phyloP scores from a whole-genome alignment of 2,888 invertebrate species.

The Drosophila cognata region DNA sequence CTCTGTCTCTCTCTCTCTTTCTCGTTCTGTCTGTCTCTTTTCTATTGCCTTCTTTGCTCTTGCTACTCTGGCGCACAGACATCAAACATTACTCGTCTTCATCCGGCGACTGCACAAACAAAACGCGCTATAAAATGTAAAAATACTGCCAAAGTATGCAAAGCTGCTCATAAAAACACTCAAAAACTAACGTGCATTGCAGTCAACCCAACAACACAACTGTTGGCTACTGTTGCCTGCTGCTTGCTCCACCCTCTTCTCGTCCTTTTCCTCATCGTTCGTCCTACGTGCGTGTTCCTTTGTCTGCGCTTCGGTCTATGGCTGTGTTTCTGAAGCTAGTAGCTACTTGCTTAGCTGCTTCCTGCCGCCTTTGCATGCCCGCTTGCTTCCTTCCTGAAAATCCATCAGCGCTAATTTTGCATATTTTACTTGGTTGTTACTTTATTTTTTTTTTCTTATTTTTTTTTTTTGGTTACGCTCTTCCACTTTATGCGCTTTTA shows the following conservation, averaged over 20 bases:
- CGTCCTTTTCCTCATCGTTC: slow-evolving; percentile 27
- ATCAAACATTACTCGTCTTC: slow-evolving; percentile 58
- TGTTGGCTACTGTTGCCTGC: slow-evolving; percentile 1
- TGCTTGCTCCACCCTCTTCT: slow-evolving; percentile 17
- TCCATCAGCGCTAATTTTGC: slow-evolving; percentile 81
- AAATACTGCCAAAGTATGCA: slow-evolving; percentile 79
- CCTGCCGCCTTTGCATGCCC: slow-evolving; percentile 65
- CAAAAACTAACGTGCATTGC: slow-evolving; percentile 71
- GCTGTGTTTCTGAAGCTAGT: slow-evolving; percentile 57
- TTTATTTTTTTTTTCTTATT: slow-evolving; percentile 26
- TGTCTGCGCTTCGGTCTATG: slow-evolving; percentile 20
- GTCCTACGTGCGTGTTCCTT: slow-evolving; percentile 24
- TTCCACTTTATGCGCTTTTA: slow-evolving; percentile 54
- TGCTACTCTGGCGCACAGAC: slow-evolving; percentile 8
- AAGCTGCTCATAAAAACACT: slow-evolving; percentile 81
- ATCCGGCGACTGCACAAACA: slow-evolving; percentile 75
- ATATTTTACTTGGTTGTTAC: slow-evolving; percentile 70
- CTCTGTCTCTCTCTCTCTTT: slow-evolving; percentile 4
- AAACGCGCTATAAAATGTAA: slow-evolving; percentile 75
- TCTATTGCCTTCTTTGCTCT: too few relatives aligned
- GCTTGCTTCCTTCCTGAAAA: slow-evolving; percentile 75
- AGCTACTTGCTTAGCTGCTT: slow-evolving; percentile 76
- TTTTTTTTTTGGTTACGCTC: slow-evolving; percentile 11
- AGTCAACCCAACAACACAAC: slow-evolving; percentile 22
- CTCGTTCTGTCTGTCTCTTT: background rate